Percentiles rank a stretch among this genome's conserved stretches.
Conservation (phyloP, 1,140 invertebrate species). For the Planococcus citri region DNA sequence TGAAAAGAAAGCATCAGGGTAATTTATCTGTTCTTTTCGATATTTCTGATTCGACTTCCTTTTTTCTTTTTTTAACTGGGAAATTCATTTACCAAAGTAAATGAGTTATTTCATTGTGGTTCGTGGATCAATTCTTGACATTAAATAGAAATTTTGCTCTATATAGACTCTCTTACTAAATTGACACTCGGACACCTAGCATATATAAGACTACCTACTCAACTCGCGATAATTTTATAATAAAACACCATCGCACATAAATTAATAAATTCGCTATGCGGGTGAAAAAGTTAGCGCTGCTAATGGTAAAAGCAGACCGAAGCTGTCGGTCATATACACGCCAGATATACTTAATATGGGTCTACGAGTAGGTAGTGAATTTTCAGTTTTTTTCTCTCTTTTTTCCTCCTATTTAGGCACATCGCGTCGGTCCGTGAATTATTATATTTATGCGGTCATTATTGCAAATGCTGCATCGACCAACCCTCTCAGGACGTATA, state of each 20-base stretch:
- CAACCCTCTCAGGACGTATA: not conserved
- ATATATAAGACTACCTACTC: not conserved
- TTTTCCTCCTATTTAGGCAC: too few relatives aligned
- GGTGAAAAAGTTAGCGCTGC: not conserved
- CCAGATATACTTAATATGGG: too few relatives aligned
- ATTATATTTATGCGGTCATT: not conserved
- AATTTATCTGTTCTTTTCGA: not conserved
- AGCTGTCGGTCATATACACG: too few relatives aligned
- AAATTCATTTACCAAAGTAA: not conserved
- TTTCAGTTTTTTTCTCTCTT: not conserved
- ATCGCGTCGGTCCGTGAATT: not conserved
- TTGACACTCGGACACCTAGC: too few relatives aligned
- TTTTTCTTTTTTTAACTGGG: not conserved
- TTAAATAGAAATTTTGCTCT: too few relatives aligned
- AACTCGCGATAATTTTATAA: not conserved
- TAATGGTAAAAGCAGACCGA: too few relatives aligned
- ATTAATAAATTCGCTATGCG: not conserved
- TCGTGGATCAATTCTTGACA: too few relatives aligned
- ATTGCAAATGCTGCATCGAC: not conserved
- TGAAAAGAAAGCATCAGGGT: not conserved
- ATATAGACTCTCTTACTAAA: too few relatives aligned
- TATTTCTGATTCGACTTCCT: not conserved
- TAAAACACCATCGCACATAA: not conserved
- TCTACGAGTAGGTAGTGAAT: too few relatives aligned
- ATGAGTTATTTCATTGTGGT: too few relatives aligned